Percentiles rank a stretch among this genome's conserved stretches.
Conservation (phyloP, 2,888 invertebrate genomes). For the Drosophila fungiperda region DNA sequence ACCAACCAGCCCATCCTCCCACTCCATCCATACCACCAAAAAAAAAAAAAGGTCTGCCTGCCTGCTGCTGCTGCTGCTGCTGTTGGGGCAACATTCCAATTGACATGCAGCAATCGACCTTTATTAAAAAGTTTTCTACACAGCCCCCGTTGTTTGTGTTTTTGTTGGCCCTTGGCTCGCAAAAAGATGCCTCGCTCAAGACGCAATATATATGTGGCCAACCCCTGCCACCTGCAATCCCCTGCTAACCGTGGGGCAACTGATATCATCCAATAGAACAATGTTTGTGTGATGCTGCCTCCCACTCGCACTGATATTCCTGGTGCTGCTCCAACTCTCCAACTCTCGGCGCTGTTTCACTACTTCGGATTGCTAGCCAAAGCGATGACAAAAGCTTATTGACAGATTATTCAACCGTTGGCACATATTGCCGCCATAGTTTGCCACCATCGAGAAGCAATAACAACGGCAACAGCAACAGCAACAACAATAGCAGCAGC, state of each 20-base stretch:
- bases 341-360: slow-evolving; percentile 16
- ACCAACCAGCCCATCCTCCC: slow-evolving; percentile 1
- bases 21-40: not conserved
- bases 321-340: slow-evolving; percentile 4
- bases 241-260: slow-evolving; percentile 48
- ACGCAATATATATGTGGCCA: slow-evolving; percentile 73
- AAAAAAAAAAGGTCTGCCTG: slow-evolving; percentile 14
- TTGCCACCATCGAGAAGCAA: slow-evolving; percentile 63
- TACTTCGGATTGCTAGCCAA: slow-evolving; percentile 40
- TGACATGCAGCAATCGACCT: slow-evolving; percentile 82
- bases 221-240: not conserved
- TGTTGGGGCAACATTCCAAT: slow-evolving; percentile 59
- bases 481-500: slow-evolving; percentile 23
- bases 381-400: slow-evolving; percentile 81
- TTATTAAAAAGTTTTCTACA: slow-evolving; percentile 77
- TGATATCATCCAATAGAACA: slow-evolving; percentile 69
- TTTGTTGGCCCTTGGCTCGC: slow-evolving; percentile 56
- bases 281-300: slow-evolving; percentile 71
- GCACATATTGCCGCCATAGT: slow-evolving; percentile 81
- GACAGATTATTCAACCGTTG: slow-evolving; percentile 81
- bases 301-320: not conserved
- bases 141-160: slow-evolving; percentile 8
- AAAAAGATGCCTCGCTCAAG: slow-evolving; percentile 71
- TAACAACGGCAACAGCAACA: slow-evolving; percentile 36
- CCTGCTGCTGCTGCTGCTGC: slow-evolving; percentile 11